Evolutionary conservation across 2,888 invertebrate species (phyloP).

Genomic region (Therioaphis trifolii): DNA sequence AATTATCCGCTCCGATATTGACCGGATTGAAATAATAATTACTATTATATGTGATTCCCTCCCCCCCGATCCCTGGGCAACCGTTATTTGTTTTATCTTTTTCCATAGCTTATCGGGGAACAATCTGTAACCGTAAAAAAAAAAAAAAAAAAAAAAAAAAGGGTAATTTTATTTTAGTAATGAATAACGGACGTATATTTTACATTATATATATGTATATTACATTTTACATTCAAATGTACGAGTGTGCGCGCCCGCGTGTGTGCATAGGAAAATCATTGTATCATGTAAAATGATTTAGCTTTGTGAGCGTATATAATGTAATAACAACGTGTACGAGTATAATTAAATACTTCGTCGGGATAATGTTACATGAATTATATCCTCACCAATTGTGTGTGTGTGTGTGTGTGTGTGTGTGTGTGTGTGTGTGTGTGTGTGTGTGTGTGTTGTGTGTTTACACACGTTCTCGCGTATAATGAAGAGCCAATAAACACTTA

Average conservation of each 20-base stretch:
- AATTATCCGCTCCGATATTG: constrained; percentile 7
- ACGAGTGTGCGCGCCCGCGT: too few relatives aligned
- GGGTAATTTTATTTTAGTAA: constrained; percentile 8
- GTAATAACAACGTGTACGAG: constrained; percentile 29
- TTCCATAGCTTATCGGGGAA: neutral
- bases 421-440: neutral
- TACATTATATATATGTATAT: neutral
- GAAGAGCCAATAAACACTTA: constrained; percentile 30
- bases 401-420: neutral
- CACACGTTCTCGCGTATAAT: neutral
- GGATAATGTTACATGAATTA: constrained; percentile 45
- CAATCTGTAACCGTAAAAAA: neutral
- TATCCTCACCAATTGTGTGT: constrained; percentile 18
- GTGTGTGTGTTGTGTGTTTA: neutral
- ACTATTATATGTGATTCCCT: too few relatives aligned
- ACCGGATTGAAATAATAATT: neutral
- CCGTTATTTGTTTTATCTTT: constrained; percentile 44
- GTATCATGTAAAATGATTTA: neutral
- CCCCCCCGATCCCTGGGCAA: too few relatives aligned
- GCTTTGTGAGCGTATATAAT: neutral
- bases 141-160: neutral
- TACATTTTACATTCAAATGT: too few relatives aligned
- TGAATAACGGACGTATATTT: constrained; percentile 6
- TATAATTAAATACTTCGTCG: constrained; percentile 39
- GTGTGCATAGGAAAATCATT: constrained; percentile 1